phyloP scores from a whole-genome alignment of 2,797 vertebrate genomes.

The Cottoperca gobio region DNA sequence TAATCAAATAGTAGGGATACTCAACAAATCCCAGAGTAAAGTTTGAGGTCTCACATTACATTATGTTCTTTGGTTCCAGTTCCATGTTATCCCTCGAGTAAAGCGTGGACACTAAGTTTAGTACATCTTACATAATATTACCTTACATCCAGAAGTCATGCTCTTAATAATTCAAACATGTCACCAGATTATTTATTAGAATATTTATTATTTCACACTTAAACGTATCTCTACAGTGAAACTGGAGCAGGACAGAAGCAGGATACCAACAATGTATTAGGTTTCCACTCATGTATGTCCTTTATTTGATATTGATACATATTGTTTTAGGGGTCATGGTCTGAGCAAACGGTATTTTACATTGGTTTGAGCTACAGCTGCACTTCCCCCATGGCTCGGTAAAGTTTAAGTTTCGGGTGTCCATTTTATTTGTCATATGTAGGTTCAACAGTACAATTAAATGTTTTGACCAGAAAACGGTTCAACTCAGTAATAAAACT shows the following conservation, averaged over 20 bases:
- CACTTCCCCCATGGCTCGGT: not conserved
- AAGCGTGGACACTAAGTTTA: slow-evolving; percentile 45
- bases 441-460: too few relatives aligned
- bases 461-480: too few relatives aligned
- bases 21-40: slow-evolving; percentile 36
- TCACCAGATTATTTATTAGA: not conserved
- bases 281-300: not conserved
- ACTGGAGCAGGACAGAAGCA: not conserved
- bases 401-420: too few relatives aligned
- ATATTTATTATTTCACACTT: not conserved
- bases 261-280: not conserved
- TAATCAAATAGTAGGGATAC: slow-evolving; percentile 40
- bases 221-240: not conserved
- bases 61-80: not conserved
- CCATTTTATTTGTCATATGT: too few relatives aligned
- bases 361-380: not conserved
- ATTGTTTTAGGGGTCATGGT: not conserved
- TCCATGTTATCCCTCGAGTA: slow-evolving; percentile 22
- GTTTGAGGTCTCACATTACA: slow-evolving; percentile 56
- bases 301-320: not conserved
- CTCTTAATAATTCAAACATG: not conserved
- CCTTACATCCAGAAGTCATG: not conserved
- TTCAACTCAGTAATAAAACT: too few relatives aligned
- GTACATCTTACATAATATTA: slow-evolving; percentile 36
- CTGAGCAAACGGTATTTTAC: not conserved